phyloP scores from a whole-genome alignment of 2,797 vertebrate species.

The Meriones psammophilus region DNA sequence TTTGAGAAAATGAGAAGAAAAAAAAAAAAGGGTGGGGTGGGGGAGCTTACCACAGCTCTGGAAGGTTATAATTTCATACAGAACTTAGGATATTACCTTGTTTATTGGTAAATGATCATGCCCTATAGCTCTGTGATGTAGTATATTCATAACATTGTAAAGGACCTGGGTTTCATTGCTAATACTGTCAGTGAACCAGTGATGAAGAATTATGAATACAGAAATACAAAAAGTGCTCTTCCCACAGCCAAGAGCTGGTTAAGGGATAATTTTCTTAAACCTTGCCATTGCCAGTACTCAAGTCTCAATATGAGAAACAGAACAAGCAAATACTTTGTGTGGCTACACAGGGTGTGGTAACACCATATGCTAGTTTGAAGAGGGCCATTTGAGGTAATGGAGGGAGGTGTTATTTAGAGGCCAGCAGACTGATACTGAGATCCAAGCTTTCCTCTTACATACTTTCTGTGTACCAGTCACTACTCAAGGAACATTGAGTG shows the following conservation, averaged over 20 bases:
- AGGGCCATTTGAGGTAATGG: constrained; percentile 47
- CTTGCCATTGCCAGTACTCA: neutral
- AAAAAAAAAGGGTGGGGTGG: neutral
- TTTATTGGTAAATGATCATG: constrained; percentile 23
- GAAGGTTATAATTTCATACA: constrained; percentile 41
- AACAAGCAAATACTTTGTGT: constrained; percentile 56
- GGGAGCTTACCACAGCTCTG: neutral
- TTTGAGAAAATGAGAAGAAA: neutral
- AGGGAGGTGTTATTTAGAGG: constrained; percentile 36
- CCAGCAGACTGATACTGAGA: neutral
- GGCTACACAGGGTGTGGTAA: constrained; percentile 44
- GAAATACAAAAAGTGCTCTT: constrained; percentile 31
- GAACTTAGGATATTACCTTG: constrained; percentile 17
- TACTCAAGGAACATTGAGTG: neutral
- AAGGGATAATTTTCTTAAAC: constrained; percentile 40
- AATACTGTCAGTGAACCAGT: neutral
- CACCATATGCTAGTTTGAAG: constrained; percentile 32
- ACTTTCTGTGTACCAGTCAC: constrained; percentile 14
- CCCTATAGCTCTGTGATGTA: neutral
- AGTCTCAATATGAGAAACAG: constrained; percentile 22
- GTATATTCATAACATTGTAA: neutral
- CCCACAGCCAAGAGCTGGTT: constrained; percentile 6
- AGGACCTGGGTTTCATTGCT: neutral
- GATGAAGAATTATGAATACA: constrained; percentile 22
- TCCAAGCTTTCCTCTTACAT: constrained; percentile 37